These are phyloP conservation scores for Paracanthobrama guichenoti DNA, from an alignment of 2,113 vertebrate genomes.

Conservation along the genomic window DNA sequence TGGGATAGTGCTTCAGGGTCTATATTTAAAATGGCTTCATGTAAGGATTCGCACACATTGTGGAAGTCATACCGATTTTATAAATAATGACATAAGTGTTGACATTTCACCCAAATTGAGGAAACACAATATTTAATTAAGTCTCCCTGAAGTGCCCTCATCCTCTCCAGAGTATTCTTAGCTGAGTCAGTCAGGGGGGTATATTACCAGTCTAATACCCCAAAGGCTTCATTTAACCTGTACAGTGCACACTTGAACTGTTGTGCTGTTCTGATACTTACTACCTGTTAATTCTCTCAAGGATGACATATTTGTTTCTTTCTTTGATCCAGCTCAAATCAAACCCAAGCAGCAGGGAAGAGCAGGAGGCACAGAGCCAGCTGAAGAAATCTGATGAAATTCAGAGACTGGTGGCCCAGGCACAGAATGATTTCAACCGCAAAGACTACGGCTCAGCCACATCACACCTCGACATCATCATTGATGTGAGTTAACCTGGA, in stretches of 20 bases:
- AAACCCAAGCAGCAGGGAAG: constrained; percentile 85
- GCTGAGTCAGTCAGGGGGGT: background rate
- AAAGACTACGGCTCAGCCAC: constrained; percentile 81
- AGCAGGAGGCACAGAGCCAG: constrained; percentile 86
- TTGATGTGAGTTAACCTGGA: constrained; percentile 80
- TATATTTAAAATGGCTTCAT: background rate
- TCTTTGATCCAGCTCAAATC: constrained; percentile 84
- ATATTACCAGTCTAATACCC: background rate
- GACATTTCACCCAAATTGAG: background rate
- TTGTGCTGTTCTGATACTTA: background rate
- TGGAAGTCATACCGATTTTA: background rate
- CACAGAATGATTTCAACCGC: constrained; percentile 71
- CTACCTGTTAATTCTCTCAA: background rate
- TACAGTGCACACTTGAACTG: background rate
- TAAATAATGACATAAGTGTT: no score
- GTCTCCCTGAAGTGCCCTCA: background rate
- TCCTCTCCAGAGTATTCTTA: background rate
- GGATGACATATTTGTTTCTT: background rate
- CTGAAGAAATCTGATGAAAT: constrained; percentile 89
- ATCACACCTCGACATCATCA: constrained; percentile 82
- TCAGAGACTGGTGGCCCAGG: constrained; percentile 83
- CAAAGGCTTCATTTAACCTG: background rate
- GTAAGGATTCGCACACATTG: background rate
- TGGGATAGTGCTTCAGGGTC: background rate
- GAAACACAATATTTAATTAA: constrained; percentile 9